Evolutionary conservation across 2,888 invertebrate species (phyloP), one percentile per base, ranked within the genome.

Genomic region (Orthosia gothica): DNA sequence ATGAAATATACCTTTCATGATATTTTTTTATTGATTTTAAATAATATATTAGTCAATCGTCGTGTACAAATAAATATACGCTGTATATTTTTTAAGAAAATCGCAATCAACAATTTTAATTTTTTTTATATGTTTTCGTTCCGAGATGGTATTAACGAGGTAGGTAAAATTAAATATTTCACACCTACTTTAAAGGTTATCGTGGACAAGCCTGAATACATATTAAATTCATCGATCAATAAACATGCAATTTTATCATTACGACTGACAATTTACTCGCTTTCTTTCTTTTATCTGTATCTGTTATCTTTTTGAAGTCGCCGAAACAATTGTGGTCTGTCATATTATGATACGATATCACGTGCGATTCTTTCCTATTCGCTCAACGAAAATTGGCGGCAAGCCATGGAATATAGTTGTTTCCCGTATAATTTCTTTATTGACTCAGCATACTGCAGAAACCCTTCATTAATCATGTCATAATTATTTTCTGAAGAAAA

Each of bases 381-480:
- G 11, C 16, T 23, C 11, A 15, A 1, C 9, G n/a, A 32, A 61
- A 54, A 45, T 64, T 76, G 81, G 76, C 81, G n/a, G 20, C 23
- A 3, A 54, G 61, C 82, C 82, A 76, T 40, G 13, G 23, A 66
- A 66, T 65, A 16, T 11, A 65, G 55, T 76, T 55, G 32, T 66
- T 65, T 62, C 11, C 13, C 57, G 20, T 52, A 74, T 47, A 3
- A 47, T 50, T 47, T 66, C 13, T 59, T 81, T 50, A 81, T 62
- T 62, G 45, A 15, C 47, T 61, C n/a, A 23, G 23, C n/a, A 16
- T 45, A 26, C 52, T 20, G 32, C 62, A 40, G 11, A 40, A 82
- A 52, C 83, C 79, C 79, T 79, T 83, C 73, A 79, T 83, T 79
- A 55, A 83, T 79, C 83, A 66, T 54, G 52, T 9, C 72, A 70